Evolutionary conservation across 2,888 invertebrate species (phyloP), one percentile per base, ranked within the genome.

Genomic region (Erpobdella octoculata): DNA sequence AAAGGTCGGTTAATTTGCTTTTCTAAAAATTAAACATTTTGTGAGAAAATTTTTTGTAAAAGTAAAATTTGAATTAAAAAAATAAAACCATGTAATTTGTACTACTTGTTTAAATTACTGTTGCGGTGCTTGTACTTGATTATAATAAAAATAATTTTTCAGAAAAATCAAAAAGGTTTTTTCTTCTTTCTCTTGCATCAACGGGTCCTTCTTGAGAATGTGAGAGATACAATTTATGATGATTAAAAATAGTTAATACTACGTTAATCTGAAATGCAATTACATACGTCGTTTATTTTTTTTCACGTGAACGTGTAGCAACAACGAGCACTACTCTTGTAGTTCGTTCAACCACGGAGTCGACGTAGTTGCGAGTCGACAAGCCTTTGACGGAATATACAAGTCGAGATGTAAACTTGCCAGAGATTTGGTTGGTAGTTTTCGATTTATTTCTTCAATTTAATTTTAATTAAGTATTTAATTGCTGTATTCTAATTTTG

Each of bases 111-210:
- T n/a, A n/a, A n/a, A n/a, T n/a, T n/a, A n/a, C n/a, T n/a, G n/a
- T n/a, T n/a, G n/a, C n/a, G n/a, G n/a, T n/a, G n/a, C n/a, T n/a
- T n/a, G n/a, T n/a, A n/a, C n/a, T n/a, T n/a, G n/a, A n/a, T n/a
- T n/a, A n/a, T n/a, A n/a, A n/a, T n/a, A n/a, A n/a, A n/a, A n/a
- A n/a, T n/a, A n/a, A n/a, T n/a, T n/a, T 83, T 84, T 41, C 86
- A 90, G 88, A 85, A 89, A 90, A 78, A 82, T 95, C 75, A 92
- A 93, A 83, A 89, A 89, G 9, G 89, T 90, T 21, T 93, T 96
- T 81, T 89, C 89, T 74, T 93, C 91, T 77, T 85, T 90, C 72
- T 88, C 91, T 0, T 93, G 93, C 81, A 82, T 94, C 48, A 96
- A 95, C 84, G 91, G 88, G 4, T 95, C 95, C 0, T 96, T 94